phyloP scores from a whole-genome alignment of 2,888 invertebrate genomes.

The Pheosia gnoma region DNA sequence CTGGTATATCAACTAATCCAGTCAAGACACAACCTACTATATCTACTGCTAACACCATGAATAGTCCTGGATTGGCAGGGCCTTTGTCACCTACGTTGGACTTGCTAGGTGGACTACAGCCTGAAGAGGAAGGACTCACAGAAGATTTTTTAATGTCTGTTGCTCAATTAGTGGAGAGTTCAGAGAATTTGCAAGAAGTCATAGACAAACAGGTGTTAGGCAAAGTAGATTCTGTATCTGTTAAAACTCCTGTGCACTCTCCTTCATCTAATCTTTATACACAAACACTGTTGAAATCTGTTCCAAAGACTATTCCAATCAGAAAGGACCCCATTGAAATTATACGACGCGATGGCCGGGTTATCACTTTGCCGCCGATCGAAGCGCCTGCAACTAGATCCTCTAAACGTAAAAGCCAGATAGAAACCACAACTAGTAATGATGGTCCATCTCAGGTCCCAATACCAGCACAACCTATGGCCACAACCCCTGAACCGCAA shows the following conservation, averaged over 20 bases:
- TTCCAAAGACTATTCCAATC: constrained; percentile 51
- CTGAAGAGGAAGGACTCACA: constrained; percentile 87
- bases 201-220: constrained; percentile 87
- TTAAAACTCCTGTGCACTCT: constrained; percentile 44
- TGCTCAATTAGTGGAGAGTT: constrained; percentile 88
- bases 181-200: constrained; percentile 88
- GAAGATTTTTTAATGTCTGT: constrained; percentile 89
- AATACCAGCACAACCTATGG: constrained; percentile 46
- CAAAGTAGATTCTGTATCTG: constrained; percentile 65
- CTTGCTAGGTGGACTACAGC: constrained; percentile 83
- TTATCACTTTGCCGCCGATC: constrained; percentile 91
- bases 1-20: constrained; percentile 51
- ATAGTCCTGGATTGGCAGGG: constrained; percentile 77
- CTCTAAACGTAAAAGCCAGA: constrained; percentile 86
- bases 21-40: constrained; percentile 62
- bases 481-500: constrained; percentile 60
- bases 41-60: constrained; percentile 64
- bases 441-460: constrained; percentile 36
- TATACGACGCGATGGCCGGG: constrained; percentile 88
- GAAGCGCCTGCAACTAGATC: constrained; percentile 92
- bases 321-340: constrained; percentile 88
- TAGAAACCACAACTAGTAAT: constrained; percentile 46
- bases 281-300: constrained; percentile 58
- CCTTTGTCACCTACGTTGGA: constrained; percentile 85
- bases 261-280: constrained; percentile 50